These are phyloP conservation scores for Trichogramma pretiosum DNA, from an alignment of 1,140 invertebrate genomes.

Conservation along the genomic window DNA sequence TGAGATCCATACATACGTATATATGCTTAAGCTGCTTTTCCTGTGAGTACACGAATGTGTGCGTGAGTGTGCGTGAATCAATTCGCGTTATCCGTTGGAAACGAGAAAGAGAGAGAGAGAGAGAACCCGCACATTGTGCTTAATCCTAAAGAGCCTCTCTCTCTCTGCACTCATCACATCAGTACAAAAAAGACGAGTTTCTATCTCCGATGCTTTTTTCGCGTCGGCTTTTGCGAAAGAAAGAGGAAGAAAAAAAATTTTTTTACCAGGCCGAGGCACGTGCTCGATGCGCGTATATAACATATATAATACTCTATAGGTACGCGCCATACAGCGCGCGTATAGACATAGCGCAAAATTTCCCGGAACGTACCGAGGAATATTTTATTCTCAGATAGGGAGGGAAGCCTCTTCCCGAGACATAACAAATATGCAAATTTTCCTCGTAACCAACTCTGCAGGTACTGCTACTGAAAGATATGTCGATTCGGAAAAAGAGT, in stretches of 20 bases:
- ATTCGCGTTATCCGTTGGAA: conserved; percentile 12
- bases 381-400: conserved; percentile 18
- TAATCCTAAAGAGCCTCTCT: too few species aligned
- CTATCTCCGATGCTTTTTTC: not conserved
- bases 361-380: conserved; percentile 1
- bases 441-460: too few species aligned
- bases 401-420: too few species aligned
- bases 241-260: conserved; percentile 1
- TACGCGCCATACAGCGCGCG: conserved; percentile 2
- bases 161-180: too few species aligned
- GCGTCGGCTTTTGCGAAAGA: not conserved
- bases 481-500: not conserved
- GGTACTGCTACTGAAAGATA: conserved; percentile 1
- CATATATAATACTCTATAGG: too few species aligned
- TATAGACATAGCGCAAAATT: too few species aligned
- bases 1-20: too few species aligned
- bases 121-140: conserved; percentile 3
- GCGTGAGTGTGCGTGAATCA: conserved; percentile 7
- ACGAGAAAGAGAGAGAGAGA: too few species aligned
- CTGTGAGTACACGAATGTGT: not conserved
- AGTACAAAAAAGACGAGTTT: too few species aligned
- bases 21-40: conserved; percentile 15
- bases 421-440: conserved; percentile 19
- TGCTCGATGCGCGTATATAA: not conserved
- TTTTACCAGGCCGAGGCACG: conserved; percentile 1